Evolutionary conservation across 2,797 vertebrate species (phyloP), one percentile per base, ranked within the genome.

Genomic region (Phyllotis vaccarum): DNA sequence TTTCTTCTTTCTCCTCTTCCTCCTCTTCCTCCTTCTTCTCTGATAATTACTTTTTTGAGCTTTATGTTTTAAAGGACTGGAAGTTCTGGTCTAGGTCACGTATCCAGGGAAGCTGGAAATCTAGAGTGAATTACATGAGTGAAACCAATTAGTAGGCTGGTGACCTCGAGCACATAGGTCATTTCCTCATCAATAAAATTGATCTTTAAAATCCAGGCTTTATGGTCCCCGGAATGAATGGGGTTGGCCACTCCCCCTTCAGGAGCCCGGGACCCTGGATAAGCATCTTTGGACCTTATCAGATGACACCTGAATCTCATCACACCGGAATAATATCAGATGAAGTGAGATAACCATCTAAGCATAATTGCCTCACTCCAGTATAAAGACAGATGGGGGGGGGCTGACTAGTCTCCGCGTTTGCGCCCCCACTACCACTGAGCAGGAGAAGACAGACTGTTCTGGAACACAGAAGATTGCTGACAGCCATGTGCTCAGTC

Each of bases 31-130:
- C 54, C 14, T 56, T 16, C 54, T 56, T 16, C 52, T 52, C 11
- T 76, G 43, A 66, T 85, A 58, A 95, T 92, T 90, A 70, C 27
- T 93, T 95, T 70, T 91, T 74, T 49, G 86, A 96, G 74, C n/a
- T 92, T 95, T 0, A 6, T 74, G 24, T 68, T 95, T 64, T 72
- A 92, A 93, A 89, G 64, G 60, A 64, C 72, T 87, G 17, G 19
- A 96, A 87, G n/a, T 80, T 79, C 86, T 80, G 89, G 74, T 62
- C 34, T 87, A 0, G 13, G 54, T 92, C 81, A 89, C 62, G 60
- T 60, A 58, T 6, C 68, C 68, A 90, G 90, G 17, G 81, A 93
- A 93, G 64, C 31, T 64, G 27, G 52, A 40, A 76, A n/a, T n/a
- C n/a, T n/a, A n/a, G n/a, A n/a, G n/a, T n/a, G 24, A 14, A 37